These are phyloP conservation scores for Sardina pilchardus DNA, from an alignment of 2,113 vertebrate species.

Conservation along the genomic window DNA sequence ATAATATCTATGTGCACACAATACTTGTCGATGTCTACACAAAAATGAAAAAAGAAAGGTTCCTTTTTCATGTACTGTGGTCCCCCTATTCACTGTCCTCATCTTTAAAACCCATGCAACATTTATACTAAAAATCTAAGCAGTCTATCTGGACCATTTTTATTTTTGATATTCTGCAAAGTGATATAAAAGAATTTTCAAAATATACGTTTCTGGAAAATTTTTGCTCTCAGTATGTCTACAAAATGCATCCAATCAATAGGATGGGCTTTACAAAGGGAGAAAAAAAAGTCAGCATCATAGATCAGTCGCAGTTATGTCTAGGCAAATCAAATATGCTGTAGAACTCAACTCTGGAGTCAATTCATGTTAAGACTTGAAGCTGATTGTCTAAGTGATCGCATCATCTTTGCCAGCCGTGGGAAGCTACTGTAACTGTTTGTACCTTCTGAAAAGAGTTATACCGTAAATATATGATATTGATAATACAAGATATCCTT, in stretches of 20 bases:
- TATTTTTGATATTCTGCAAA: not conserved
- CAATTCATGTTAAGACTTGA: not conserved
- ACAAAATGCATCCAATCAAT: not conserved
- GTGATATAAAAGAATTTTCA: slow-evolving; percentile 2
- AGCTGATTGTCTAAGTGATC: not conserved
- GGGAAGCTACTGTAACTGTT: not conserved
- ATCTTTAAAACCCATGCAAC: not conserved
- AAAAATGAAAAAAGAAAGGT: not conserved
- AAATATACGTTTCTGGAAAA: not conserved
- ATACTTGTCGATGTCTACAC: not conserved
- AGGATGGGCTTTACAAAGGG: not conserved
- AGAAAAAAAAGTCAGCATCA: not conserved
- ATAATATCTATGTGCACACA: not conserved
- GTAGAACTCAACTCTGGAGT: not conserved
- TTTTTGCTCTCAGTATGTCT: not conserved
- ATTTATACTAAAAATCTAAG: not conserved
- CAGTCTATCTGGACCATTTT: not conserved
- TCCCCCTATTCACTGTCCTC: not conserved
- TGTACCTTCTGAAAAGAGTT: not conserved
- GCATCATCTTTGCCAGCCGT: not conserved
- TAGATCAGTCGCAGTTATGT: not conserved
- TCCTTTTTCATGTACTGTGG: not conserved
- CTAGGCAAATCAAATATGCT: not conserved
- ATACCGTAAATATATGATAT: no score
- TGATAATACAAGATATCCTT: no score